Percentiles rank a stretch among this genome's conserved stretches.
These are phyloP conservation scores for Pasiphila rectangulata DNA, from an alignment of 2,888 invertebrate genomes.

Conservation along the genomic window DNA sequence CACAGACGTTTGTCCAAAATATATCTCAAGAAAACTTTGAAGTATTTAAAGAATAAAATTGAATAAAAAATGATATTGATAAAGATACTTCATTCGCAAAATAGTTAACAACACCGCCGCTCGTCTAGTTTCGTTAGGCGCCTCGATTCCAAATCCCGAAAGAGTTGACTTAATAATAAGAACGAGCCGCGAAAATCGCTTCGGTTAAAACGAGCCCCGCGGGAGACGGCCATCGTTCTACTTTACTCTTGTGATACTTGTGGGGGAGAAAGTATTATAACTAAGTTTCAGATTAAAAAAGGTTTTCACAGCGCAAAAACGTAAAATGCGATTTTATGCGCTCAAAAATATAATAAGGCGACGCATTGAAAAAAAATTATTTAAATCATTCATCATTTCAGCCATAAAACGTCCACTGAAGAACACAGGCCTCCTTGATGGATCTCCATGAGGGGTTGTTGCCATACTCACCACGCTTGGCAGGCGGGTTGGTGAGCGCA, in stretches of 20 bases:
- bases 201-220: slow-evolving; percentile 69
- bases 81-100: not conserved
- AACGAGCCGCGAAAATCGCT: slow-evolving; percentile 75
- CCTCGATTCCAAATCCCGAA: slow-evolving; percentile 60
- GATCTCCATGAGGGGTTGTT: no score
- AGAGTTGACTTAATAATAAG: slow-evolving; percentile 78
- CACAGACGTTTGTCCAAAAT: not conserved
- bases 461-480: no score
- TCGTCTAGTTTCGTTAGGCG: slow-evolving; percentile 25
- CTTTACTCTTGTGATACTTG: slow-evolving; percentile 45
- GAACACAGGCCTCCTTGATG: no score
- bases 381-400: no score
- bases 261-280: slow-evolving; percentile 14
- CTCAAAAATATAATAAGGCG: no score
- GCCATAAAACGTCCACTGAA: no score
- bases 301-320: no score
- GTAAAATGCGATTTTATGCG: no score
- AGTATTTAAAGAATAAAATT: not conserved
- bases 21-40: not conserved
- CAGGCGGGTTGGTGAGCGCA: no score
- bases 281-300: no score
- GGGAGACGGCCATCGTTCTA: slow-evolving; percentile 63
- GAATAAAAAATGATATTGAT: not conserved
- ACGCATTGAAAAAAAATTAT: no score
- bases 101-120: slow-evolving; percentile 15